phyloP scores from a whole-genome alignment of 2,888 invertebrate species.

The Tromatobia lineatoria region DNA sequence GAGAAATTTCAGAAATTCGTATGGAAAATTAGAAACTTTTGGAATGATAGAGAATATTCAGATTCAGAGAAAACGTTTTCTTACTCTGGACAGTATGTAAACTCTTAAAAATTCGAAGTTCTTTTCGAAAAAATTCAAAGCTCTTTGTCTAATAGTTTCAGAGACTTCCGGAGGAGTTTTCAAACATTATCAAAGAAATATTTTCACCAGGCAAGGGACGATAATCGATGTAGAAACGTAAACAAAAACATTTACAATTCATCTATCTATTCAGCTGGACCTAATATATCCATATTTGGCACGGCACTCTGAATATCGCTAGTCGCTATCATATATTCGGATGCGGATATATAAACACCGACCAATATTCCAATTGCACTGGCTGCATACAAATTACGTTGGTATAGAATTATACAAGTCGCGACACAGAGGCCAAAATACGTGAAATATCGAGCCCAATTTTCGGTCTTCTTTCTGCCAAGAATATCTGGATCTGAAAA shows the following conservation, averaged over 20 bases:
- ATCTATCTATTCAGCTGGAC: slow-evolving; percentile 68
- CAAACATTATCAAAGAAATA: no score
- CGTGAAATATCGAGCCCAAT: slow-evolving; percentile 91
- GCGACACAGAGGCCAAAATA: slow-evolving; percentile 94
- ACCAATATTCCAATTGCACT: slow-evolving; percentile 93
- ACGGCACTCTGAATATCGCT: slow-evolving; percentile 79
- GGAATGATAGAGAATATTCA: no score
- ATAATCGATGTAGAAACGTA: slow-evolving; percentile 5
- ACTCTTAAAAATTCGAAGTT: no score
- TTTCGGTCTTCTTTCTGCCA: slow-evolving; percentile 87
- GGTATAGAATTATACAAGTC: slow-evolving; percentile 92
- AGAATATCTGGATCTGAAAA: slow-evolving; percentile 72
- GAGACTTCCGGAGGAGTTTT: no score
- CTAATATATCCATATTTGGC: slow-evolving; percentile 78
- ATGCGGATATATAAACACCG: slow-evolving; percentile 93
- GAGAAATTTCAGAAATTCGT: no score
- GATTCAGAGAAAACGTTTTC: no score
- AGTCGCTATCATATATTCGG: slow-evolving; percentile 90
- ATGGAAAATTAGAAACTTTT: no score
- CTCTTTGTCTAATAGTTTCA: no score
- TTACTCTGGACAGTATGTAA: no score
- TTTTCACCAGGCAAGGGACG: background rate
- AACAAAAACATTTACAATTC: slow-evolving; percentile 1
- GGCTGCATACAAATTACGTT: slow-evolving; percentile 92
- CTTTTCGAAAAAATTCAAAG: no score